Evolutionary conservation across 2,797 vertebrate species (phyloP), one percentile per base, ranked within the genome.

Genomic region (Rhinatrema bivittatum): DNA sequence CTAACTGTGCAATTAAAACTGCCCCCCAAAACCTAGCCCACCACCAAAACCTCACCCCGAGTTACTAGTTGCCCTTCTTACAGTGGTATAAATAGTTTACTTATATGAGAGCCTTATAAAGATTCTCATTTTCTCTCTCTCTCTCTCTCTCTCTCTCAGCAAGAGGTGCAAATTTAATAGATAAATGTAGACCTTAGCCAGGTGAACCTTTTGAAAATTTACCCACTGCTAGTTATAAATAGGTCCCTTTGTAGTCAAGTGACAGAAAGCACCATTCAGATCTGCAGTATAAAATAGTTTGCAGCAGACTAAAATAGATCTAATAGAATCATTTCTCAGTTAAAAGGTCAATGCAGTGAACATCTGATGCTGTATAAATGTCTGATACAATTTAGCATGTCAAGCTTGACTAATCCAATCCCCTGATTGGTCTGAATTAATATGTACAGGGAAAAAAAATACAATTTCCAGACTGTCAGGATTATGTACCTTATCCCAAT

Each of bases 311-410:
- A 58, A 62, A 65, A 44, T 26, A 53, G 60, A 56, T 57, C 53
- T 66, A 66, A 68, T 52, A 65, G 62, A 53, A 61, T 50, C 20
- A 71, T 77, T 68, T 68, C 60, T 74, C 68, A 72, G 74, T 75
- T 69, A 60, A 79, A 74, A 75, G 65, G 70, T 71, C 73, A 75
- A 50, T 29, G 45, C 36, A 10, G 11, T n/a, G 56, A 66, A 56
- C 54, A 55, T 53, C 49, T 39, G 53, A 69, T 41, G 50, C 44
- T 50, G 19, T 68, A 37, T 26, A 70, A 68, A 42, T 57, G 52
- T 68, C 63, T 42, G 50, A 56, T 63, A 69, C 55, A 62, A 69
- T 74, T 78, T 70, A 68, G 38, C 39, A 53, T 56, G 57, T 69
- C 68, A 78, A 45, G 64, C 60, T 49, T 68, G 60, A 68, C 50